Conservation (phyloP, 1,140 invertebrate genomes). For the Drosophila jambulina region DNA sequence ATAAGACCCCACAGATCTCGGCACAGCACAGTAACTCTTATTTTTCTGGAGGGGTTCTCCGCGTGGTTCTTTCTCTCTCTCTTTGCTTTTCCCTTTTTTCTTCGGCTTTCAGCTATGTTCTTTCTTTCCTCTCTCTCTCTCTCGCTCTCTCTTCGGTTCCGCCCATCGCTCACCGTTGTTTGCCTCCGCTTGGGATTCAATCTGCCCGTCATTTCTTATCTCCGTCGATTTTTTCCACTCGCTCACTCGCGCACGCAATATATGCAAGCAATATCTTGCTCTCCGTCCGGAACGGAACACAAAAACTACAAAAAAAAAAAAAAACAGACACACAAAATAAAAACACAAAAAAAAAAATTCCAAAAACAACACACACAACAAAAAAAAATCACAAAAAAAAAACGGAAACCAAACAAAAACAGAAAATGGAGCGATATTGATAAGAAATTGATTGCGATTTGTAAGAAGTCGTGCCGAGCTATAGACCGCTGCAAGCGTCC, state of each 20-base stretch:
- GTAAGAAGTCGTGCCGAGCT: conserved; percentile 24
- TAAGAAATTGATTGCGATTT: conserved; percentile 42
- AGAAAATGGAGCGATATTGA: conserved; percentile 23
- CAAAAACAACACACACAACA: no score
- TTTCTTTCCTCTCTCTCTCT: neutral
- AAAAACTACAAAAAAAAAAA: neutral
- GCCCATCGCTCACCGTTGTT: conserved; percentile 66
- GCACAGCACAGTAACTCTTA: neutral
- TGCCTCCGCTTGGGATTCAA: conserved; percentile 57
- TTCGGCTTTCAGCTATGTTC: neutral
- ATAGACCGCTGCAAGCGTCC: conserved; percentile 16
- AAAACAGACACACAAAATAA: conserved; percentile 1
- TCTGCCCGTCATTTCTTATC: conserved; percentile 72
- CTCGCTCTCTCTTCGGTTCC: conserved; percentile 7
- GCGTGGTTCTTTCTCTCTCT: neutral
- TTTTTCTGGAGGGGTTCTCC: neutral
- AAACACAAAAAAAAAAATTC: neutral
- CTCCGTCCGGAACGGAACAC: conserved; percentile 23
- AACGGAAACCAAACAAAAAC: conserved; percentile 6
- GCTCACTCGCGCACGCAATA: conserved; percentile 10
- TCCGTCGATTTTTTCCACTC: neutral
- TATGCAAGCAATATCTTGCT: conserved; percentile 9
- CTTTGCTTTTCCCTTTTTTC: neutral
- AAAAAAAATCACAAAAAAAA: neutral
- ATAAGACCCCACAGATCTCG: neutral